Evolutionary conservation across 2,797 vertebrate species (phyloP), one percentile per base, ranked within the genome.

Genomic region (Cuniculus paca): DNA sequence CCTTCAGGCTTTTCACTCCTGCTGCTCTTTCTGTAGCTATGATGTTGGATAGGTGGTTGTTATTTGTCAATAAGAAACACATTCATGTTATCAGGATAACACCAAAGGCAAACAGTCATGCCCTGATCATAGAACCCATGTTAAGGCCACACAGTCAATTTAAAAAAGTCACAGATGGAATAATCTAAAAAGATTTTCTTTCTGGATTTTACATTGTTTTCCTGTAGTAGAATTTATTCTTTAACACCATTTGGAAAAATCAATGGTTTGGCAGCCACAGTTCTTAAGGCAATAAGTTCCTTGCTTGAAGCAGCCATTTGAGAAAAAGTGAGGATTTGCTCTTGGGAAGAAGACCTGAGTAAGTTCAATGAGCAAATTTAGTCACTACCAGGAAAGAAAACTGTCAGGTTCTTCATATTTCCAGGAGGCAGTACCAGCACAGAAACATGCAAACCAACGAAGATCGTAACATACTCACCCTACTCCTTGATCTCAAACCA

Each of bases 381-480:
- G 72, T 95, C 95, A 96, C 93, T 97, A 88, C 45, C 87, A 91
- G 0, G 61, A 95, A 87, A 97, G 77, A 75, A 85, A 94, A 70
- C 63, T 94, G 65, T 96, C 93, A 95, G 92, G 72, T 97, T 97
- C 95, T 97, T 36, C 70, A 90, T 24, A 22, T 93, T 98, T 90
- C 84, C 90, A 86, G 68, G 0, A 61, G 85, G 6, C 91, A 95
- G 94, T 90, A 92, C 68, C 61, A 97, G 95, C 97, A 98, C 56
- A 96, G 91, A 97, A 83, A 96, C 95, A 97, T 92, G 92, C 89
- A 98, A 95, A 98, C 94, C 93, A 97, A 97, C 26, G 94, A 97
- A 97, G 94, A 97, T 65, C 22, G 81, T 95, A 96, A 79, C 56
- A 78, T 91, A 98, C 98, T 98, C 97, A 98, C 98, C 98, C 94